Conservation (phyloP, 2,888 invertebrate species). For the Trypoxylon attenuatum region DNA sequence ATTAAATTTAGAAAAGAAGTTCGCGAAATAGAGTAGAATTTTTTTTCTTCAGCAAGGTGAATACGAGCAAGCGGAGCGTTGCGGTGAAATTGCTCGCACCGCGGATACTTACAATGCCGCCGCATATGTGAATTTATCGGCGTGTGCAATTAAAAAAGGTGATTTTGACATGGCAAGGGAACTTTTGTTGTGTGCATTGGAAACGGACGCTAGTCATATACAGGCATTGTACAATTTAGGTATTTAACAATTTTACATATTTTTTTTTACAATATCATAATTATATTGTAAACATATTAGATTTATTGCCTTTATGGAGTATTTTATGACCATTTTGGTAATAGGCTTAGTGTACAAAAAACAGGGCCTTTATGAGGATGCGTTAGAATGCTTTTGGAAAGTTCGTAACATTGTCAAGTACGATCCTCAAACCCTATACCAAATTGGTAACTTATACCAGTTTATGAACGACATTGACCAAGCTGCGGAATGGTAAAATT, state of each 20-base stretch:
- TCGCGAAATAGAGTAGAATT: not conserved
- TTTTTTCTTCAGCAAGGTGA: constrained; percentile 82
- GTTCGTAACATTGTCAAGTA: constrained; percentile 82
- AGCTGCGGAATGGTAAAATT: constrained; percentile 78
- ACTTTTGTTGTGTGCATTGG: constrained; percentile 84
- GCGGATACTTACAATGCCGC: constrained; percentile 87
- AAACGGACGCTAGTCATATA: constrained; percentile 87
- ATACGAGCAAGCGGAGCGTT: constrained; percentile 85
- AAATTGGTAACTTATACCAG: constrained; percentile 87
- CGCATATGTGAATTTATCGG: constrained; percentile 90
- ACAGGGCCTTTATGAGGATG: constrained; percentile 82
- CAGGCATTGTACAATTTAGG: constrained; percentile 91
- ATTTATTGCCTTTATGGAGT: not conserved
- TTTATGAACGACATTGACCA: constrained; percentile 79
- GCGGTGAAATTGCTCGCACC: constrained; percentile 83
- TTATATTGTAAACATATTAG: not conserved
- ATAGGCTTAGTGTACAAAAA: constrained; percentile 83
- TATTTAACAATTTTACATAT: constrained; percentile 56
- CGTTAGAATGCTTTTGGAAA: constrained; percentile 87
- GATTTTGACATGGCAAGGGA: constrained; percentile 83
- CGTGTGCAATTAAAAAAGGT: constrained; percentile 83
- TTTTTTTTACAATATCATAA: constrained; percentile 6
- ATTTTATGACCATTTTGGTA: not conserved
- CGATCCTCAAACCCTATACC: constrained; percentile 85
- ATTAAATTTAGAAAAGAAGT: not conserved